phyloP scores from a whole-genome alignment of 2,113 vertebrate species.

The Protobothrops mucrosquamatus region DNA sequence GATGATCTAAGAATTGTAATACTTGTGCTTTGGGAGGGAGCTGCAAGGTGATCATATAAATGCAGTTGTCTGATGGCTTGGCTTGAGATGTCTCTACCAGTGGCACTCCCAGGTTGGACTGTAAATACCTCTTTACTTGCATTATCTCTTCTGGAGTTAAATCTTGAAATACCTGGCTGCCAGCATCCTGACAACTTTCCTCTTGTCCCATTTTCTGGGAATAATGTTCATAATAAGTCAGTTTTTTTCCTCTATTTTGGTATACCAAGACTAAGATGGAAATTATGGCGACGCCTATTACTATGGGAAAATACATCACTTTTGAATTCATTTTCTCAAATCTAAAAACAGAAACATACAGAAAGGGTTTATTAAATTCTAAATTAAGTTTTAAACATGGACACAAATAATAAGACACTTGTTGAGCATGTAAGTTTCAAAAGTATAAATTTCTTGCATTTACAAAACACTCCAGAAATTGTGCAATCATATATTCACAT shows the following conservation, averaged over 20 bases:
- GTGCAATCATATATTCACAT: too few relatives aligned
- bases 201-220: not conserved
- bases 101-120: not conserved
- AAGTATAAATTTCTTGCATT: too few relatives aligned
- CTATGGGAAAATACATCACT: not conserved
- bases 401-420: too few relatives aligned
- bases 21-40: conserved; percentile 10
- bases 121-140: not conserved
- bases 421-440: too few relatives aligned
- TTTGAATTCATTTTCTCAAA: not conserved
- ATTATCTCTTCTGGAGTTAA: not conserved
- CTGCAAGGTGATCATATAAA: not conserved
- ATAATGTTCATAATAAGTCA: not conserved
- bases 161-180: not conserved
- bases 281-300: not conserved
- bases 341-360: not conserved
- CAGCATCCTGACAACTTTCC: not conserved
- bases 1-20: not conserved
- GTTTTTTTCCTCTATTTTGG: not conserved
- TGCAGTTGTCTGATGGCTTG: conserved; percentile 6
- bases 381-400: too few relatives aligned
- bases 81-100: not conserved
- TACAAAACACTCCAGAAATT: too few relatives aligned
- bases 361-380: not conserved
- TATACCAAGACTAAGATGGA: not conserved